Conservation (phyloP, 1,140 invertebrate genomes). For the Rhopalosiphum maidis region DNA sequence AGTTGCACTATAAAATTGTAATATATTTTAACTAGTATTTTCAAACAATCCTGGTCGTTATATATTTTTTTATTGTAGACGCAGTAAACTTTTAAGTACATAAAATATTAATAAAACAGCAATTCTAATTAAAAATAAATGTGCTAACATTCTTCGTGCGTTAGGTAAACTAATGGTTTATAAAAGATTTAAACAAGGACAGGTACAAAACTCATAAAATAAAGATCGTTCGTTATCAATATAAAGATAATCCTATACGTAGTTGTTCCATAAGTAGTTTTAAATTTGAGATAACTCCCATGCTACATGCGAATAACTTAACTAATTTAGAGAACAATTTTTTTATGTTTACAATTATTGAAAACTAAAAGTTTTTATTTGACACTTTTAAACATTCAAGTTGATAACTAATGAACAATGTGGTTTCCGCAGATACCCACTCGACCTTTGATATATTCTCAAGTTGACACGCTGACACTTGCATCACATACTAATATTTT, state of each 20-base stretch:
- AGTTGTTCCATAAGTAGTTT: neutral
- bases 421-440: too few species aligned
- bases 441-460: too few species aligned
- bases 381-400: too few species aligned
- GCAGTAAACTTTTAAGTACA: constrained; percentile 16
- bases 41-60: neutral
- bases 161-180: neutral
- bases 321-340: too few species aligned
- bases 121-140: neutral
- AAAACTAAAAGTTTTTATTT: neutral
- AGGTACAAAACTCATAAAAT: neutral
- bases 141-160: neutral
- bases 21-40: neutral
- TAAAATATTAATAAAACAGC: neutral
- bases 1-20: neutral
- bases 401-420: too few species aligned
- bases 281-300: neutral
- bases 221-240: neutral
- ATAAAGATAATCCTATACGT: neutral
- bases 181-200: neutral
- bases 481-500: too few species aligned
- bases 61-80: neutral
- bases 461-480: too few species aligned
- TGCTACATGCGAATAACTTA: neutral
- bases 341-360: neutral